Conservation (phyloP, 2,888 invertebrate species). For the Cephus spinipes region DNA sequence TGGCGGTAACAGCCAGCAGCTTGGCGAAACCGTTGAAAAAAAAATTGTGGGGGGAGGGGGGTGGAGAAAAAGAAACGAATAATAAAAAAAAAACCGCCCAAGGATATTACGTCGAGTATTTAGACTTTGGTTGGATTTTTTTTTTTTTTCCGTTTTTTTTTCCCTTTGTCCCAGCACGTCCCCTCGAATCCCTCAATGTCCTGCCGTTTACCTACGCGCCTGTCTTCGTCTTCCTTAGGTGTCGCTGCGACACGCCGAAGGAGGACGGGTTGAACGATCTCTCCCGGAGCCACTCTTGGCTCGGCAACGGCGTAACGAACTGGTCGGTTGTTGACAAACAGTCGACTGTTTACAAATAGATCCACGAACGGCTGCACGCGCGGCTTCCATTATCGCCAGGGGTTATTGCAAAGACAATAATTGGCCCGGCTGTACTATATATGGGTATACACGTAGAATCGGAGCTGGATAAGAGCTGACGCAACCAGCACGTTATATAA, state of each 20-base stretch:
- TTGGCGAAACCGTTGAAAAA: neutral
- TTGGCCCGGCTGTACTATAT: neutral
- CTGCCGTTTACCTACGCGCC: neutral
- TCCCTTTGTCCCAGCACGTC: neutral
- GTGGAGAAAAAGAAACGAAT: neutral
- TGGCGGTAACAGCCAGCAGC: neutral
- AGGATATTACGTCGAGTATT: slow-evolving; percentile 1
- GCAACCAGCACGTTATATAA: neutral
- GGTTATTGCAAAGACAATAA: neutral
- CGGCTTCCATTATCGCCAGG: neutral
- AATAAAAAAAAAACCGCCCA: neutral
- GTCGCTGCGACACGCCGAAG: neutral
- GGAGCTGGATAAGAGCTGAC: neutral
- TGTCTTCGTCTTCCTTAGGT: neutral
- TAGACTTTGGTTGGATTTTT: neutral
- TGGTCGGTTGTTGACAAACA: slow-evolving; percentile 10
- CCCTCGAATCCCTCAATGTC: neutral
- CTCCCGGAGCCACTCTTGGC: slow-evolving; percentile 2
- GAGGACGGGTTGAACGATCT: slow-evolving; percentile 11
- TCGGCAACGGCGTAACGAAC: neutral
- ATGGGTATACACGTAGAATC: neutral
- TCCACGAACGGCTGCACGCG: neutral
- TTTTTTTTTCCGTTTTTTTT: neutral
- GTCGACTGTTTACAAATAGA: slow-evolving; percentile 8
- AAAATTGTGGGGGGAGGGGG: neutral